Evolutionary conservation across 2,888 invertebrate genomes (phyloP).

Genomic region (Pammene aurita): DNA sequence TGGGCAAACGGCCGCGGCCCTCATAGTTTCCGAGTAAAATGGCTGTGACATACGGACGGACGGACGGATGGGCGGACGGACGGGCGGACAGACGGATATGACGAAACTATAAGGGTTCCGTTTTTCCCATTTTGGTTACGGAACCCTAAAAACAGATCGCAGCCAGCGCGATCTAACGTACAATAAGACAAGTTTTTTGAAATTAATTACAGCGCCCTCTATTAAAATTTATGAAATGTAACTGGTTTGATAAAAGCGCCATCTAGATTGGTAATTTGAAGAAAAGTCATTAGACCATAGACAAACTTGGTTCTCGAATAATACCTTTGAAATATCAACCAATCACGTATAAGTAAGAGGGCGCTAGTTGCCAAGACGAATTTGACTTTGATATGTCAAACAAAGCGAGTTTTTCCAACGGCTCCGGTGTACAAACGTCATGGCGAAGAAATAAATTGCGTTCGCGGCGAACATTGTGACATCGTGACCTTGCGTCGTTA

Average conservation of each 20-base stretch:
- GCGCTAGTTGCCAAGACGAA: slow-evolving; percentile 37
- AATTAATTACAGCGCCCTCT: slow-evolving; percentile 27
- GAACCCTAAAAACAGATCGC: too few relatives aligned
- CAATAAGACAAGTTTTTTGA: neutral
- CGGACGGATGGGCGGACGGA: too few relatives aligned
- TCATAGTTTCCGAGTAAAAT: too few relatives aligned
- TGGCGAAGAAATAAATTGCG: slow-evolving; percentile 61
- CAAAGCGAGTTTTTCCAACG: slow-evolving; percentile 44
- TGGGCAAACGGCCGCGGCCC: too few relatives aligned
- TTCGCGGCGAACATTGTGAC: slow-evolving; percentile 55
- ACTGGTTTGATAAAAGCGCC: slow-evolving; percentile 5
- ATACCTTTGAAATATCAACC: slow-evolving; percentile 23
- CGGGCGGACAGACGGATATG: too few relatives aligned
- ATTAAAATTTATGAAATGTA: too few relatives aligned
- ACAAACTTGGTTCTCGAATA: slow-evolving; percentile 28
- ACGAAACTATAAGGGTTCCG: too few relatives aligned
- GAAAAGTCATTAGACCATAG: slow-evolving; percentile 11
- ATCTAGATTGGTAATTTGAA: neutral
- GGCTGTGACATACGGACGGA: too few relatives aligned
- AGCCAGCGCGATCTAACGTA: neutral
- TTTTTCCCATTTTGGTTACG: too few relatives aligned
- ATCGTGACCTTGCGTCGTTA: slow-evolving; percentile 62
- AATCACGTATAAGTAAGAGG: slow-evolving; percentile 32
- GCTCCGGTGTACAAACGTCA: slow-evolving; percentile 62
- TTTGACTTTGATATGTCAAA: slow-evolving; percentile 42